Evolutionary conservation across 2,888 invertebrate genomes (phyloP).

Genomic region (Tetropium fuscum): DNA sequence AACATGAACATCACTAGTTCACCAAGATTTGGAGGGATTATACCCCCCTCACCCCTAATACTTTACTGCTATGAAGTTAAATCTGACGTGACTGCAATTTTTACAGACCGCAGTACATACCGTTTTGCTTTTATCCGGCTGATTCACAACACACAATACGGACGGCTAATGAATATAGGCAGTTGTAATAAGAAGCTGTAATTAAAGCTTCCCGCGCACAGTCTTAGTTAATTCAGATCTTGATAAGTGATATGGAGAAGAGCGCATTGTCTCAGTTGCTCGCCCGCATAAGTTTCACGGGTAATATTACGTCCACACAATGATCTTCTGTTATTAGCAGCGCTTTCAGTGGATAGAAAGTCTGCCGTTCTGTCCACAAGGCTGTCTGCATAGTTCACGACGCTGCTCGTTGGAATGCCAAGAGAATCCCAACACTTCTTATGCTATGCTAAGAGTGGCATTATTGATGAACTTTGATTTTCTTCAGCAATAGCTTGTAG

Average conservation of each 20-base stretch:
- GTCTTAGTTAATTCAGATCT: slow-evolving; percentile 27
- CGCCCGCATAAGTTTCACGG: slow-evolving; percentile 11
- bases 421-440: slow-evolving; percentile 28
- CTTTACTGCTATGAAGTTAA: too few relatives aligned
- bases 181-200: slow-evolving; percentile 21
- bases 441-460: neutral
- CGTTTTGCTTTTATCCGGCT: slow-evolving; percentile 3
- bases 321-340: slow-evolving; percentile 7
- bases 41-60: too few relatives aligned
- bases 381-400: slow-evolving; percentile 44
- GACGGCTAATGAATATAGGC: slow-evolving; percentile 22
- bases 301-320: slow-evolving; percentile 16
- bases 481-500: slow-evolving; percentile 4
- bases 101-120: too few relatives aligned
- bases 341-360: slow-evolving; percentile 12
- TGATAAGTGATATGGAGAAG: slow-evolving; percentile 20
- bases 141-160: slow-evolving; percentile 17
- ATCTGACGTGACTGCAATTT: too few relatives aligned
- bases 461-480: slow-evolving; percentile 2
- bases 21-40: too few relatives aligned
- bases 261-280: slow-evolving; percentile 15
- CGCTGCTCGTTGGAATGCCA: slow-evolving; percentile 39
- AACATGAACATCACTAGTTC: too few relatives aligned
- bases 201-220: slow-evolving; percentile 23
- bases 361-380: slow-evolving; percentile 35